Evolutionary conservation across 2,888 invertebrate genomes (phyloP).

Genomic region (Hymenopus coronatus): DNA sequence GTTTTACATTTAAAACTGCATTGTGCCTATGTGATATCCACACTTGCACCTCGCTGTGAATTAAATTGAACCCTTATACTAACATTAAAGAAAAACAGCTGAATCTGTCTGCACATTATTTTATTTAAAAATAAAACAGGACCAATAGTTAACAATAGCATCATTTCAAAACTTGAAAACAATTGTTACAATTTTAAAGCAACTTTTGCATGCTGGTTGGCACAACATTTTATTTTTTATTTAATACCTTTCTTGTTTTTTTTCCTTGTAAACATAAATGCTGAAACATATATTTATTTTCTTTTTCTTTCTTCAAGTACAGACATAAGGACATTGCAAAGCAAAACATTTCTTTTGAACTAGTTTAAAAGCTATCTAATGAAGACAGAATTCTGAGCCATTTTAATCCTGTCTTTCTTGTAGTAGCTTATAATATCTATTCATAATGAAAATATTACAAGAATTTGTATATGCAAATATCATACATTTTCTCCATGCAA

Average conservation of each 20-base stretch:
- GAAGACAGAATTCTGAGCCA: slow-evolving; percentile 16
- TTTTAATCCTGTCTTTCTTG: not conserved
- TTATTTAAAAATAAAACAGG: not conserved
- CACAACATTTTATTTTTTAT: not conserved
- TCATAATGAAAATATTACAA: slow-evolving; percentile 16
- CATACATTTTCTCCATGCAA: not conserved
- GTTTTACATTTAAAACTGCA: no score
- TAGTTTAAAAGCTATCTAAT: not conserved
- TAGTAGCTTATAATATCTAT: slow-evolving; percentile 1
- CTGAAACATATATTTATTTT: not conserved
- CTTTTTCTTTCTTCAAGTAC: not conserved
- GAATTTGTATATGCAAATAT: slow-evolving; percentile 9
- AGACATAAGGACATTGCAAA: not conserved
- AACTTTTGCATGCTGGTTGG: not conserved
- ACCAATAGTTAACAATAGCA: not conserved
- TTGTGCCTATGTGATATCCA: no score
- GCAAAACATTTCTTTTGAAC: not conserved
- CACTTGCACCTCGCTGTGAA: no score
- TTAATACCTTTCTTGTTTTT: not conserved
- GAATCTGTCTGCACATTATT: not conserved
- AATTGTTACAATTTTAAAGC: not conserved
- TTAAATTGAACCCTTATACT: no score
- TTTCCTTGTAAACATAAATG: not conserved
- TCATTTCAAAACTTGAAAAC: not conserved
- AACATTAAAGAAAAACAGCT: not conserved